phyloP scores from a whole-genome alignment of 2,113 vertebrate genomes.

The Misgurnus anguillicaudatus region DNA sequence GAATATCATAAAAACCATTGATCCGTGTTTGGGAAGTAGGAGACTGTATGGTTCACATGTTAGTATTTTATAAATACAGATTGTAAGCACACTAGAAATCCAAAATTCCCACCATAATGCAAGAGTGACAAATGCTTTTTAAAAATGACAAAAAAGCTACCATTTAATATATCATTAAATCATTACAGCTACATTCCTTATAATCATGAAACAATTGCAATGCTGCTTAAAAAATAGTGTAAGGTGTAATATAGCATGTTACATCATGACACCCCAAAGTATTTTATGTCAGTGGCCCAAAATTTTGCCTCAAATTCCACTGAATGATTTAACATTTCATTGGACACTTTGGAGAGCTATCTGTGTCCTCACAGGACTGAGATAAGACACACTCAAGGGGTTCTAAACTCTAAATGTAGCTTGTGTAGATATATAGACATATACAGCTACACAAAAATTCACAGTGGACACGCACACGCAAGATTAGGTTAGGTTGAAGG shows the following conservation, averaged over 20 bases:
- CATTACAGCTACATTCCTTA: not conserved
- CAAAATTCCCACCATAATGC: too few relatives aligned
- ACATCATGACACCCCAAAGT: not conserved
- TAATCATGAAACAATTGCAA: not conserved
- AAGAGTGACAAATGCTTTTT: not conserved
- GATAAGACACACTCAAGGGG: not conserved
- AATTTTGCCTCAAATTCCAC: not conserved
- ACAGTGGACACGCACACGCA: conserved; percentile 14
- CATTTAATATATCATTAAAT: not conserved
- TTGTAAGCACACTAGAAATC: too few relatives aligned
- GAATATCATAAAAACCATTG: too few relatives aligned
- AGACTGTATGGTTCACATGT: too few relatives aligned
- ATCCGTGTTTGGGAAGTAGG: too few relatives aligned
- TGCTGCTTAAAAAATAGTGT: not conserved
- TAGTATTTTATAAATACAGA: too few relatives aligned
- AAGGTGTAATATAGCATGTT: not conserved
- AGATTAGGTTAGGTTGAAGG: too few relatives aligned
- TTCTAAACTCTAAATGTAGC: not conserved
- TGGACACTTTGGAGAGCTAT: not conserved
- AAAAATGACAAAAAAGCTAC: not conserved
- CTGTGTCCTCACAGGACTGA: not conserved
- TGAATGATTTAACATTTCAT: not conserved
- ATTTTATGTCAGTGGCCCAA: not conserved
- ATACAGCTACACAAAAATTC: not conserved
- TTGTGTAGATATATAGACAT: not conserved